These are phyloP conservation scores for Pilophorus perplexus DNA, from an alignment of 2,888 invertebrate species.

Conservation along the genomic window DNA sequence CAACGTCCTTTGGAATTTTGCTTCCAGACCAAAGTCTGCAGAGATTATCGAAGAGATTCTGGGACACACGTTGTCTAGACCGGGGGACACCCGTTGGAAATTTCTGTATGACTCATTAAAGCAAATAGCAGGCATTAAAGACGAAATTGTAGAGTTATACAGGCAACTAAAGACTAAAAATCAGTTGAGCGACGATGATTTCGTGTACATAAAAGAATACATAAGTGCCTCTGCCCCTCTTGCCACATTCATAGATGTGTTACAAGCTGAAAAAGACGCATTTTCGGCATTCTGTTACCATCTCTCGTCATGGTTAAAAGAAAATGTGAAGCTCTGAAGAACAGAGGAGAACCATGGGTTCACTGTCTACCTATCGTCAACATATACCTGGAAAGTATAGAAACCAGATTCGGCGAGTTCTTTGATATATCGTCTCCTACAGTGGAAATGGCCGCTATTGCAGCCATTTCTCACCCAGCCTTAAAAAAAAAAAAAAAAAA, in stretches of 20 bases:
- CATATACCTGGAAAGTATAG: no score
- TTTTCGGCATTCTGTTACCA: no score
- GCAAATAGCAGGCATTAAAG: neutral
- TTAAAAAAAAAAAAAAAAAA: no score
- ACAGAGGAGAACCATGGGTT: no score
- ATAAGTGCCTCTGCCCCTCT: neutral
- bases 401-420: no score
- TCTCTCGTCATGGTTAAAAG: no score
- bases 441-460: no score
- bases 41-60: constrained; percentile 2
- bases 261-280: constrained; percentile 18
- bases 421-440: no score
- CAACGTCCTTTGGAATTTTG: constrained; percentile 12
- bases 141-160: neutral
- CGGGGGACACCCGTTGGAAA: constrained; percentile 23
- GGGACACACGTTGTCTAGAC: constrained; percentile 11
- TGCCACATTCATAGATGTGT: constrained; percentile 5
- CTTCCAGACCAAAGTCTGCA: neutral
- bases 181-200: constrained; percentile 12
- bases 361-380: no score
- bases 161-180: constrained; percentile 4
- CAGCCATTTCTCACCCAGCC: no score
- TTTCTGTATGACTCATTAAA: neutral
- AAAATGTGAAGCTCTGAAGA: no score
- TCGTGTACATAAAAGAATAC: constrained; percentile 26